Base-by-base conservation (phyloP, 2,888 invertebrate species). In the Lucinisca nassula region DNA sequence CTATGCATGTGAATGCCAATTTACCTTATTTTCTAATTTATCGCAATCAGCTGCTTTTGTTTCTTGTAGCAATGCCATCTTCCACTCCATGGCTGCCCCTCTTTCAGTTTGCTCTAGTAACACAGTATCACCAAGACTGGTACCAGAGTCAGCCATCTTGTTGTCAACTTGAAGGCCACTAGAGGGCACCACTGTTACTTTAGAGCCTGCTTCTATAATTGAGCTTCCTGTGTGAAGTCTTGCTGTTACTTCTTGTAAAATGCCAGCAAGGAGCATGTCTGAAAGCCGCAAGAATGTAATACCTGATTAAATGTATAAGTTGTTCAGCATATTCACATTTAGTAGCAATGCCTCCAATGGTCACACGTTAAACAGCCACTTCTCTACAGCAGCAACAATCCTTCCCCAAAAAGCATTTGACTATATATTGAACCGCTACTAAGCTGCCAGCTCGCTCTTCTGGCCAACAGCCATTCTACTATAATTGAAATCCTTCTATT, bases 191-290 rank as follows among this genome's bases (percentile, higher is more conserved):
- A 94, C 77, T 40, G 79, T 89, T 37, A 94, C 84, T 51, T 85
- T 85, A 30, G 88, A 89, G 10, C 98, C 98, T 3, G 88, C 84
- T 40, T 85, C 85, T 58, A 94, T 89, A 27, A 84, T 75, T 58
- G 90, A 85, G 82, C 94, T 95, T 0, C 95, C 95, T 38, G 93
- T 90, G 79, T 93, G 90, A 17, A 95, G 79, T 27, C 84, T 87
- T 24, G 95, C 87, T 4, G 79, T 87, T 1, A 94, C 93, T n/a
- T 90, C 89, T 83, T 95, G 95, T 21, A 90, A 89, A 30, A 94
- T 91, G 14, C 95, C 95, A 82, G 92, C 86, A 2, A 94, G 51
- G 0, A 95, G 86, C 1, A 84, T 38, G 14, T 91, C 94, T 94
- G 84, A 8, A 91, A 83, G 51, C 67, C 27, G n/a, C n/a, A n/a